These are phyloP conservation scores for Mus caroli DNA, from an alignment of 2,797 vertebrate genomes.

Conservation along the genomic window DNA sequence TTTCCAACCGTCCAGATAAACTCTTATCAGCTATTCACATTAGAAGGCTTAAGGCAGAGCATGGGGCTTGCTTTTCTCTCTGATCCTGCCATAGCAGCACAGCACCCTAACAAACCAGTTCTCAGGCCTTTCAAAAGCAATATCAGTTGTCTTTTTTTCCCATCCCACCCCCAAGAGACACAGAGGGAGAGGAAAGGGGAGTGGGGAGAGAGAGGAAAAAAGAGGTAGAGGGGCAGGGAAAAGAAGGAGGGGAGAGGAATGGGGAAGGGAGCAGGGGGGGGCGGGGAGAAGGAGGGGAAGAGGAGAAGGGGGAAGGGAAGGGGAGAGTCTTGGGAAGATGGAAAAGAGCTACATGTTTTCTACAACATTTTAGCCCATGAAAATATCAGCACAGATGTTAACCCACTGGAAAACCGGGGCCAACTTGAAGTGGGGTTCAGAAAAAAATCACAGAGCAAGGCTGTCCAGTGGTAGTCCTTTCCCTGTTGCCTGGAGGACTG, in stretches of 20 bases:
- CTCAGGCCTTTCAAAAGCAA: conserved; percentile 34
- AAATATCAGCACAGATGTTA: conserved; percentile 71
- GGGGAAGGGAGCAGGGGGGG: background rate
- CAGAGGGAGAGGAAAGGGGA: background rate
- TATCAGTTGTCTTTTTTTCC: background rate
- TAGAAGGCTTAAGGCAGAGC: background rate
- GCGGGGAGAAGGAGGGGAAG: too few relatives aligned
- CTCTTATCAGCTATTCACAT: conserved; percentile 37
- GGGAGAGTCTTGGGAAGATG: conserved; percentile 27
- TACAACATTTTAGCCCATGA: conserved; percentile 67
- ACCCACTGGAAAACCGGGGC: conserved; percentile 64
- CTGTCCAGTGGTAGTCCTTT: background rate
- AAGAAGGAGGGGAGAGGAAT: background rate
- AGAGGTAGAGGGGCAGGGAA: too few relatives aligned
- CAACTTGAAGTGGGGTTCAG: conserved; percentile 46
- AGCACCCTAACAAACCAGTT: conserved; percentile 39
- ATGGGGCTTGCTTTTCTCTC: conserved; percentile 39
- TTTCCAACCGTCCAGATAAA: conserved; percentile 29
- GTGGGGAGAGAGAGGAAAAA: too few relatives aligned
- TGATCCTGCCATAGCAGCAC: background rate
- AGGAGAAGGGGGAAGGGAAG: too few relatives aligned
- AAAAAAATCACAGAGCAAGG: conserved; percentile 44
- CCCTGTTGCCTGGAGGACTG: background rate
- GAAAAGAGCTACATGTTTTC: conserved; percentile 63
- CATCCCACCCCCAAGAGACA: background rate